Evolutionary conservation across 2,113 vertebrate species (phyloP).

Genomic region (Himantopus leucocephalus): DNA sequence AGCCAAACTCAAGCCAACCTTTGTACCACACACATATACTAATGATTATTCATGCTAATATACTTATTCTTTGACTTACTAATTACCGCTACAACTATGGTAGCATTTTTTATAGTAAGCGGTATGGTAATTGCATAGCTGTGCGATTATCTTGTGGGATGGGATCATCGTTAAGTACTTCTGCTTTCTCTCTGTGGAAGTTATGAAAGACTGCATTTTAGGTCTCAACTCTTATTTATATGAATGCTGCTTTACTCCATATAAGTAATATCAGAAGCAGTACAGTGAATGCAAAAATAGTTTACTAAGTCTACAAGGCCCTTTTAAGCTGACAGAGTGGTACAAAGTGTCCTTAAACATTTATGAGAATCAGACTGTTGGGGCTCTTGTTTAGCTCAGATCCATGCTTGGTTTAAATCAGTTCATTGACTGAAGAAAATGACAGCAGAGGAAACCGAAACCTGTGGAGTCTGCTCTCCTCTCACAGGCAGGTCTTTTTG

Average conservation of each 20-base stretch:
- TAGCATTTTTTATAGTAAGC: conserved; percentile 23
- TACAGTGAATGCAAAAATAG: neutral
- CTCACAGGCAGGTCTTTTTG: neutral
- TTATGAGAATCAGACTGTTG: conserved; percentile 22
- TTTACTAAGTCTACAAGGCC: neutral
- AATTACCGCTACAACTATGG: conserved; percentile 40
- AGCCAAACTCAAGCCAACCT: conserved; percentile 16
- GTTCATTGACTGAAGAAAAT: neutral
- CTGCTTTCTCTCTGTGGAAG: neutral
- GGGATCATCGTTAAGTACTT: neutral
- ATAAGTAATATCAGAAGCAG: neutral
- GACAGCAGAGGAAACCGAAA: neutral
- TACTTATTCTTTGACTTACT: conserved; percentile 41
- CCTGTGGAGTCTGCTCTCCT: neutral
- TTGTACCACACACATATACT: neutral
- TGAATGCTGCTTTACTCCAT: neutral
- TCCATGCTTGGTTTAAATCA: neutral
- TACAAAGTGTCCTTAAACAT: conserved; percentile 14
- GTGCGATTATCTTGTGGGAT: neutral
- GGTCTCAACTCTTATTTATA: conserved; percentile 52
- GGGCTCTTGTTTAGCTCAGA: conserved; percentile 1
- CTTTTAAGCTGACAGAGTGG: conserved; percentile 15
- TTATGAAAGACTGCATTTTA: conserved; percentile 9
- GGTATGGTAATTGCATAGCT: conserved; percentile 24
- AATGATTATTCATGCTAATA: conserved; percentile 33